Evolutionary conservation across 2,888 invertebrate species (phyloP), one percentile per base, ranked within the genome.

Genomic region (Leucozona laternaria): DNA sequence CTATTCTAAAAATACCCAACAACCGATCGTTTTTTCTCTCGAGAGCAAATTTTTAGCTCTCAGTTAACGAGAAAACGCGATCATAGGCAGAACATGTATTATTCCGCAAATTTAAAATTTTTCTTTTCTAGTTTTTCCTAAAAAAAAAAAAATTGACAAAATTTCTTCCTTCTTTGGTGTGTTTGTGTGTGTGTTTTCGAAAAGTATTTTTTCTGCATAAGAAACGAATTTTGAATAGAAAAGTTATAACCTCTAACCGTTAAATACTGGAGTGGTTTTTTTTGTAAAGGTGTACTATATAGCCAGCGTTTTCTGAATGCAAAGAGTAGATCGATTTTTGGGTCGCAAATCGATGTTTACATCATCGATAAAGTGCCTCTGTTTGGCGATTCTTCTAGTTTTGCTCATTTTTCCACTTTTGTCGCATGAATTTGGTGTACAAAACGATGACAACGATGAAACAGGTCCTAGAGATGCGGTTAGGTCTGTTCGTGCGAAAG

Each of bases 401-500:
- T 82, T 90, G 60, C 79, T 90, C 48, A 88, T 89, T 64, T 89
- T 89, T 86, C 88, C 90, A 55, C 88, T 89, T 87, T 58, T 79
- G 72, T 88, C 88, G 34, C 77, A 89, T 40, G 90, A 89, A 71
- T 88, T 90, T 7, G 84, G 86, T 31, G 88, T 89, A 53, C 77
- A 85, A 28, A 68, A n/a, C 11, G 88, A 89, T 64, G 88, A 68
- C 45, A 84, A 86, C 53, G 86, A 72, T 22, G 76, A 66, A 8
- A 15, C 25, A 13, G 34, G 20, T 48, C 43, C 75, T 25, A 60
- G 40, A 45, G 79, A 57, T 6, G 25, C 31, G 15, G 45, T 55
- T 37, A 79, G 78, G 8, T 57, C 68, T 53, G 75, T 86, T 40
- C 70, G 75, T 28, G 31, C 62, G 40, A 86, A 75, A 34, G 11